Conservation (phyloP, 2,797 vertebrate genomes). For the Vespertilio murinus region DNA sequence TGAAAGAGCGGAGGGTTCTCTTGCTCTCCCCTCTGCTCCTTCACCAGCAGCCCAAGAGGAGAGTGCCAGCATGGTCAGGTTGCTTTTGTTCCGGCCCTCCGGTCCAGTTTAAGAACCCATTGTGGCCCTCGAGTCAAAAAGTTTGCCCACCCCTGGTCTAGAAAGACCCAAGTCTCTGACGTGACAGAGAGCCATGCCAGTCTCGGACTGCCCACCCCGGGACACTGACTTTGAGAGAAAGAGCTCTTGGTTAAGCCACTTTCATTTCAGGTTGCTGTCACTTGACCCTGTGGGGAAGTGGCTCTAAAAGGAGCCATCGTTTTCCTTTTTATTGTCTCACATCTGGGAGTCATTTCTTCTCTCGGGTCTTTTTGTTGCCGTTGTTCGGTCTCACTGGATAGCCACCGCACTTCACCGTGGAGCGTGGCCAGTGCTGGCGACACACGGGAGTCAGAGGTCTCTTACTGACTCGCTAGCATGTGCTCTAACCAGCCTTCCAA, state of each 20-base stretch:
- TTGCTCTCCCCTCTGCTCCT: too few species aligned
- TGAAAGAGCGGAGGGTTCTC: too few species aligned
- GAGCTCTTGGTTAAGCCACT: not conserved
- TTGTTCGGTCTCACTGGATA: not conserved
- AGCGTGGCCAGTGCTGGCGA: not conserved
- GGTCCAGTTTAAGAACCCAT: too few species aligned
- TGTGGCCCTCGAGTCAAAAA: too few species aligned
- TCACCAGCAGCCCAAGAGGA: too few species aligned
- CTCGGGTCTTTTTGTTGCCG: not conserved
- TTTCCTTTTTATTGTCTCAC: slow-evolving; percentile 14
- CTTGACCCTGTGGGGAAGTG: not conserved
- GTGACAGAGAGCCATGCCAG: not conserved
- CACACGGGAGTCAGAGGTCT: not conserved
- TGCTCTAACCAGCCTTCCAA: not conserved
- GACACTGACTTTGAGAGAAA: not conserved
- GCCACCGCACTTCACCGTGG: not conserved
- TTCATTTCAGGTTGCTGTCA: slow-evolving; percentile 2
- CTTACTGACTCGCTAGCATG: not conserved
- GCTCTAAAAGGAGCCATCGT: slow-evolving; percentile 3
- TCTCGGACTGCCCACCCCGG: not conserved
- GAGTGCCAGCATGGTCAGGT: too few species aligned
- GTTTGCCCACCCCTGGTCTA: too few species aligned
- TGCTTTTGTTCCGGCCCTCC: too few species aligned
- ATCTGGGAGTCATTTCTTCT: slow-evolving; percentile 39
- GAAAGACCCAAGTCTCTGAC: not conserved